Base-by-base conservation (phyloP, 2,113 vertebrate species). In the Gallinago media region DNA sequence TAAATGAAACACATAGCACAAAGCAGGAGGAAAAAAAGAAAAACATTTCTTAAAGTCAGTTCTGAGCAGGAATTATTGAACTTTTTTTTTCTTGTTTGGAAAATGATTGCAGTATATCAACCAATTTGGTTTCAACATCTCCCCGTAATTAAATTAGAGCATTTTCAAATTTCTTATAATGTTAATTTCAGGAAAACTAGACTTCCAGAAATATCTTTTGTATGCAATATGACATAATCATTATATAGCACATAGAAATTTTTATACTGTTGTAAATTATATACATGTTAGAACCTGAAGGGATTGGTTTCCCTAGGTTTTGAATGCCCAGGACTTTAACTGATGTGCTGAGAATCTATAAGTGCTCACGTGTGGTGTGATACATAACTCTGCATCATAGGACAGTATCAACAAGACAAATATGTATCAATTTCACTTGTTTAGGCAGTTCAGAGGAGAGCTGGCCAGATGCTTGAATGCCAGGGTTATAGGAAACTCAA, bases 401-500 rank as follows among this genome's bases (percentile, higher is more conserved):
- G 75, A 62, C 49, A 77, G 79, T 15, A n/a, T 21, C 56, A 9
- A 14, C 38, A 63, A 42, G 77, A 74, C 21, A 0, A 50, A 21
- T 32, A 32, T 47, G 32, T 31, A 95, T 6, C 65, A 31, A 20
- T 78, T 58, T 40, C 34, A 31, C 15, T 87, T 65, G 29, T 36
- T 66, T 29, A 21, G 67, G 23, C 54, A 44, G 32, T 27, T 72
- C 56, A 59, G 29, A 40, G 49, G 25, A 85, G 42, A 82, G 8
- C 6, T 0, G 0, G 34, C 7, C 34, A 68, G 71, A 55, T 5
- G 5, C 3, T 75, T 81, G 34, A 50, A 38, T 26, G 15, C 12
- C 17, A 85, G 34, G 26, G 15, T 65, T 32, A 20, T 7, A n/a
- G 34, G 22, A 92, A 91, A 62, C 5, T 46, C 46, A 77, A 67